Conservation (phyloP, 2,797 vertebrate genomes). For the Holocentrus rufus region DNA sequence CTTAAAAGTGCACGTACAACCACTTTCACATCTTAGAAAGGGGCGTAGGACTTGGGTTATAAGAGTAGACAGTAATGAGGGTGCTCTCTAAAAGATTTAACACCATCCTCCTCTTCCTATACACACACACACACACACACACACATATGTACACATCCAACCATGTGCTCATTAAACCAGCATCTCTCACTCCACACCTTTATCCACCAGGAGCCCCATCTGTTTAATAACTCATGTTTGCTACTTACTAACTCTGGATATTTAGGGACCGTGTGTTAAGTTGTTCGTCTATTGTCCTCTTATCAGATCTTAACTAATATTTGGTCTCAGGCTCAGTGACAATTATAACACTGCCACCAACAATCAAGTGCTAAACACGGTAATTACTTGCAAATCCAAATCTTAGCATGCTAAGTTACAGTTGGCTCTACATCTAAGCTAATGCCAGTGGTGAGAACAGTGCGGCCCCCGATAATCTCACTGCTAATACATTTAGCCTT, state of each 20-base stretch:
- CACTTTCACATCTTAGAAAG: slow-evolving; percentile 28
- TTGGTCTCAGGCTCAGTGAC: slow-evolving; percentile 22
- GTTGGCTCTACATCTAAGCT: slow-evolving; percentile 30
- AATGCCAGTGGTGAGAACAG: slow-evolving; percentile 50
- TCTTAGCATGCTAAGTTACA: slow-evolving; percentile 36
- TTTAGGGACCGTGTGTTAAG: slow-evolving; percentile 24
- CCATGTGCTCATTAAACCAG: slow-evolving; percentile 68
- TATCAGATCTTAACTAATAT: slow-evolving; percentile 35
- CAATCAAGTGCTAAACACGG: slow-evolving; percentile 26
- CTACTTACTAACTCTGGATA: slow-evolving; percentile 37
- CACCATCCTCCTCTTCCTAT: slow-evolving; percentile 21
- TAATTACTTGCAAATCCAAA: slow-evolving; percentile 49
- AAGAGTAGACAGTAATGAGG: slow-evolving; percentile 62
- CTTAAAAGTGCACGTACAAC: background rate
- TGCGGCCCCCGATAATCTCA: slow-evolving; percentile 56
- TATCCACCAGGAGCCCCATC: slow-evolving; percentile 51
- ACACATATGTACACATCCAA: slow-evolving; percentile 26
- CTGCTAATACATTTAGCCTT: slow-evolving; percentile 52
- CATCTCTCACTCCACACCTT: slow-evolving; percentile 47
- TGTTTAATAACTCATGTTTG: slow-evolving; percentile 57
- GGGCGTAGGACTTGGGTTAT: slow-evolving; percentile 27
- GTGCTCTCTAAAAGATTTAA: slow-evolving; percentile 57
- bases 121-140: slow-evolving; percentile 20
- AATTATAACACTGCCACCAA: slow-evolving; percentile 40
- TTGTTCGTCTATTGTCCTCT: slow-evolving; percentile 37